Conservation (phyloP, 2,888 invertebrate genomes). For the Tillus elongatus region DNA sequence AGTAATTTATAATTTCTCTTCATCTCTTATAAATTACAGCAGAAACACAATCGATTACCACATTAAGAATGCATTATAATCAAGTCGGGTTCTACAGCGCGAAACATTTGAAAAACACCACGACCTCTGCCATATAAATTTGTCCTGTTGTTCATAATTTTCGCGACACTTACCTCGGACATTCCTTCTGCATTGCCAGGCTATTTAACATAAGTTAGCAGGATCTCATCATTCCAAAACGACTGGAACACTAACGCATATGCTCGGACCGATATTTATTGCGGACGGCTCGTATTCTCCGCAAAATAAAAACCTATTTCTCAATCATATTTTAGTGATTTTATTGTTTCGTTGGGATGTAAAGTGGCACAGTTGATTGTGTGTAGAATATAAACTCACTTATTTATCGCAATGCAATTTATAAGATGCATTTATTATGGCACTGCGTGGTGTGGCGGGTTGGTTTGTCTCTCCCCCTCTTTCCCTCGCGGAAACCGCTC, state of each 20-base stretch:
- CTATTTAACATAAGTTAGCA: slow-evolving; percentile 33
- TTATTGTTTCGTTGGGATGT: slow-evolving; percentile 43
- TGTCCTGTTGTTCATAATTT: too few relatives aligned
- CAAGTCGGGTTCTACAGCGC: too few relatives aligned
- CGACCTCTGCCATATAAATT: too few relatives aligned
- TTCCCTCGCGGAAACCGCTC: too few relatives aligned
- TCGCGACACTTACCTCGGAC: too few relatives aligned
- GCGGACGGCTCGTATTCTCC: slow-evolving; percentile 35
- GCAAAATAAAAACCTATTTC: slow-evolving; percentile 40
- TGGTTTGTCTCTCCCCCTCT: too few relatives aligned
- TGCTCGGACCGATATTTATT: slow-evolving; percentile 38
- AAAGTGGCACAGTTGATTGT: slow-evolving; percentile 44
- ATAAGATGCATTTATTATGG: slow-evolving; percentile 42
- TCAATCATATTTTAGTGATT: slow-evolving; percentile 45
- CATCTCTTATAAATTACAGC: too few relatives aligned
- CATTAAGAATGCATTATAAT: too few relatives aligned
- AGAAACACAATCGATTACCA: too few relatives aligned
- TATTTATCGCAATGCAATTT: slow-evolving; percentile 43
- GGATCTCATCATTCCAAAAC: slow-evolving; percentile 28
- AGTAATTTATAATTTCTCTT: too few relatives aligned
- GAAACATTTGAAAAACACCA: too few relatives aligned
- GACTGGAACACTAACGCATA: slow-evolving; percentile 29
- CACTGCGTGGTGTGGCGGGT: slow-evolving; percentile 38
- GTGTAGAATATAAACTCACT: slow-evolving; percentile 43
- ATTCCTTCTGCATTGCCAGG: too few relatives aligned